A percentile compares a stretch with the other conserved stretches of the same genome.
Evolutionary conservation across 2,888 invertebrate species (phyloP).

Genomic region (Trichogramma dendrolimi): DNA sequence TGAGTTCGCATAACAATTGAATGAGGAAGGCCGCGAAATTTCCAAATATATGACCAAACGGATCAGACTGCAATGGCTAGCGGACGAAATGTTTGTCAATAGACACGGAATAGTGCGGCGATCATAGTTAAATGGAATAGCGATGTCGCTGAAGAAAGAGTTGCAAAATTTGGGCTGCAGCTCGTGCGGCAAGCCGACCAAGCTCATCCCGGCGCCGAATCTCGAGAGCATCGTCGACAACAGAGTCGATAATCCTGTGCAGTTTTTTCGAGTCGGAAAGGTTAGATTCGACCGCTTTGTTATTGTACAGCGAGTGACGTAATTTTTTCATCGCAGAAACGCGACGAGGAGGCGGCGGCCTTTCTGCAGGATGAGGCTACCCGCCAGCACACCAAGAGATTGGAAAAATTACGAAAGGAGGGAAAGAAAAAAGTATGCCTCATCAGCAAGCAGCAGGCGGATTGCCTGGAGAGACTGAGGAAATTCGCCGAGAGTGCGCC

Average conservation of each 20-base stretch:
- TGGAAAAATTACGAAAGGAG: too few species aligned
- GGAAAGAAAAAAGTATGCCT: too few species aligned
- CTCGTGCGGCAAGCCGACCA: neutral
- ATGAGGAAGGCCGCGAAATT: too few species aligned
- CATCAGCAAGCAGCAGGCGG: constrained; percentile 8
- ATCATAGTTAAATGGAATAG: too few species aligned
- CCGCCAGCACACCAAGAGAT: too few species aligned
- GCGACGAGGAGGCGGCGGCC: neutral
- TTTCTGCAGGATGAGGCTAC: neutral
- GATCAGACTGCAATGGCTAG: too few species aligned
- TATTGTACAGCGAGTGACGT: neutral
- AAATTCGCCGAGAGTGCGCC: constrained; percentile 36
- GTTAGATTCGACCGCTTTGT: constrained; percentile 6
- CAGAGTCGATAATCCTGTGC: neutral
- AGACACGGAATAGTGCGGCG: too few species aligned
- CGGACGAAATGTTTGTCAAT: too few species aligned
- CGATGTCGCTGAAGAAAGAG: too few species aligned
- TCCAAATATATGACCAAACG: too few species aligned
- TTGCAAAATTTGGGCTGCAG: too few species aligned
- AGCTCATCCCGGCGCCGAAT: neutral
- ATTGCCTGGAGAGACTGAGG: constrained; percentile 37
- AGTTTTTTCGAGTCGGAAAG: constrained; percentile 2
- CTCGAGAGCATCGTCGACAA: neutral
- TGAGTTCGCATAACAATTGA: too few species aligned
- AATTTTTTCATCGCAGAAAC: constrained; percentile 1